Evolutionary conservation across 2,113 vertebrate species (phyloP).

Genomic region (Dipodomys spectabilis): DNA sequence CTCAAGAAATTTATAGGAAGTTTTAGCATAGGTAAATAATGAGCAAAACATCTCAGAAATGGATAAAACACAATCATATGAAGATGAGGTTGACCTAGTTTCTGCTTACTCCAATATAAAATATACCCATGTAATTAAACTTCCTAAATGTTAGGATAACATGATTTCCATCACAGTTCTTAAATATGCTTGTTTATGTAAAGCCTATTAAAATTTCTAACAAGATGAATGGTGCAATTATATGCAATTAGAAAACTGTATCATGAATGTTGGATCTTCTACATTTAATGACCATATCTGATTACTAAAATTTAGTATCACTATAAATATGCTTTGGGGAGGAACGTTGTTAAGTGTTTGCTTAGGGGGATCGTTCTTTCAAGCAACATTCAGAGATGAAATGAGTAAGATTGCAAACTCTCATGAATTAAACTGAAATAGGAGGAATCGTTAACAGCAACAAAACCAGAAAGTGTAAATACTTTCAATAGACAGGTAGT

Average conservation of each 20-base stretch:
- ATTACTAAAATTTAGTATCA: constrained; percentile 81
- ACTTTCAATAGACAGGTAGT: constrained; percentile 73
- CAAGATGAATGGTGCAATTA: constrained; percentile 78
- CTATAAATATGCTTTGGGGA: constrained; percentile 77
- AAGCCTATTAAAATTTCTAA: constrained; percentile 74
- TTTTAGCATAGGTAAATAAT: constrained; percentile 41
- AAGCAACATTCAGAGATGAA: constrained; percentile 72
- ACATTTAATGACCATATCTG: constrained; percentile 82
- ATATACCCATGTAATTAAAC: constrained; percentile 65
- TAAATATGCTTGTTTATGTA: constrained; percentile 75
- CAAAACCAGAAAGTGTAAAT: constrained; percentile 72
- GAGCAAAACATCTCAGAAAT: not conserved
- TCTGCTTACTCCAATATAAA: constrained; percentile 68
- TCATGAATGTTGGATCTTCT: constrained; percentile 72
- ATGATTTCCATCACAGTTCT: constrained; percentile 68
- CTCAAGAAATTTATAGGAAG: constrained; percentile 45
- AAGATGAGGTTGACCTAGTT: constrained; percentile 57
- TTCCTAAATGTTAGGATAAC: constrained; percentile 47
- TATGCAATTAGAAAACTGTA: constrained; percentile 79
- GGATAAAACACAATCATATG: constrained; percentile 51
- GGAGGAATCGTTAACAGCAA: constrained; percentile 72
- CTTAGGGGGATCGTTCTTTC: constrained; percentile 74
- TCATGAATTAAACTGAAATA: constrained; percentile 78
- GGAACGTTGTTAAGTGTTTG: constrained; percentile 56
- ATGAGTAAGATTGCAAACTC: constrained; percentile 66